Evolutionary conservation across 37 sponge, comb jelly and placozoan species (phyloP).

Genomic region (Geodia barretti): DNA sequence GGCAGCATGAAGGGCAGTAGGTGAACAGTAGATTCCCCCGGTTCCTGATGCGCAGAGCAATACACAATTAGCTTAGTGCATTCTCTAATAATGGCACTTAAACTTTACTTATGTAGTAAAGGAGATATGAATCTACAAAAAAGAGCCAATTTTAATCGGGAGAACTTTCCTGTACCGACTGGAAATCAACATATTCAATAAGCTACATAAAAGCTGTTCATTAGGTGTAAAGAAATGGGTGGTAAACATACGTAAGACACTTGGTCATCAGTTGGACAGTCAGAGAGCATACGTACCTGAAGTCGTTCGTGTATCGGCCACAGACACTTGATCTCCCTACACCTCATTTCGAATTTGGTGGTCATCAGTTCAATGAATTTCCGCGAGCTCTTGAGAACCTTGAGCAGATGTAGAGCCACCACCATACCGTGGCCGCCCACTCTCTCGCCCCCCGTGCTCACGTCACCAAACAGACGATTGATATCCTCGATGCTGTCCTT

Average conservation of each 20-base stretch:
- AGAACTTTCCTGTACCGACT: too few species aligned
- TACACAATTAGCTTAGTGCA: background rate
- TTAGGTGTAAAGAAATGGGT: background rate
- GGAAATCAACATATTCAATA: too few species aligned
- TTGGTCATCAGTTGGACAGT: background rate
- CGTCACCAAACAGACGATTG: conserved; percentile 54
- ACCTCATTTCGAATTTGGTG: conserved; percentile 9
- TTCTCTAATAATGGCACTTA: background rate
- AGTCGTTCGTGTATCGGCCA: conserved; percentile 17
- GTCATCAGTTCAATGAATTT: conserved; percentile 52
- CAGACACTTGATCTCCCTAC: conserved; percentile 31
- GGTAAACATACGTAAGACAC: background rate
- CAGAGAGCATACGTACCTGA: background rate
- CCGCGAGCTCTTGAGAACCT: conserved; percentile 49
- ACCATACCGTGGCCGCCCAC: conserved; percentile 69
- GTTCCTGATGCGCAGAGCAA: background rate
- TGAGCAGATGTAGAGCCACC: conserved; percentile 62
- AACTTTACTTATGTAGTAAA: too few species aligned
- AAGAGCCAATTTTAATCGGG: too few species aligned
- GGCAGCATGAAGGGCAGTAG: conserved; percentile 71
- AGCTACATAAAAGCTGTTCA: too few species aligned
- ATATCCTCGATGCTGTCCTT: conserved; percentile 4
- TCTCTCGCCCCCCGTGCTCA: conserved; percentile 60
- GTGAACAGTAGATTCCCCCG: conserved; percentile 45
- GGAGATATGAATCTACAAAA: too few species aligned